These are phyloP conservation scores for Macaca fascicularis DNA, from an alignment of 2,113 vertebrate species.

Conservation along the genomic window DNA sequence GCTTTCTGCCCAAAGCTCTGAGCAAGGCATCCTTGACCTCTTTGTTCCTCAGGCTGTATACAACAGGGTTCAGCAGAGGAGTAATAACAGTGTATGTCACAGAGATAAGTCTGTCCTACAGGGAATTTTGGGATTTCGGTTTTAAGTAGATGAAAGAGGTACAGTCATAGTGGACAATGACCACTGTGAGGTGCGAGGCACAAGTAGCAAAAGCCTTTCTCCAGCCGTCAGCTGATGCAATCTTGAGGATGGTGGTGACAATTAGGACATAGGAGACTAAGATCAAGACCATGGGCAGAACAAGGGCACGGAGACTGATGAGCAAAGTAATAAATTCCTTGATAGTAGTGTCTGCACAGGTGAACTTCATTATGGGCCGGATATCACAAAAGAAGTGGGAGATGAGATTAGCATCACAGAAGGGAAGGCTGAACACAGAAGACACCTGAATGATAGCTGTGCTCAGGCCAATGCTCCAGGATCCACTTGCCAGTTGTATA, in stretches of 20 bases:
- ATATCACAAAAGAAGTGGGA: constrained; percentile 66
- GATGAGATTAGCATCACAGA: constrained; percentile 27
- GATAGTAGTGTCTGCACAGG: constrained; percentile 14
- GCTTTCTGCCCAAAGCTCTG: constrained; percentile 22
- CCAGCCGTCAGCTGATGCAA: constrained; percentile 23
- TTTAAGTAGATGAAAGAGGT: constrained; percentile 62
- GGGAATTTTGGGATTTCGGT: constrained; percentile 42
- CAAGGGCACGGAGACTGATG: constrained; percentile 44
- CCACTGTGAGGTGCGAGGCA: constrained; percentile 51
- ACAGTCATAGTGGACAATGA: constrained; percentile 51
- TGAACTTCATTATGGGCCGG: constrained; percentile 28
- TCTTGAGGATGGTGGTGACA: constrained; percentile 53
- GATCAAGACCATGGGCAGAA: constrained; percentile 53
- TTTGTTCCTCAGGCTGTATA: constrained; percentile 57
- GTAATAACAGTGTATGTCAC: constrained; percentile 55
- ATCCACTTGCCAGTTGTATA: not conserved
- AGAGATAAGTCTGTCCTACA: constrained; percentile 51
- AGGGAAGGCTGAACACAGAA: constrained; percentile 51
- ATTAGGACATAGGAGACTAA: constrained; percentile 56
- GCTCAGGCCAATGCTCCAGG: not conserved
- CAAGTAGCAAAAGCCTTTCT: constrained; percentile 58
- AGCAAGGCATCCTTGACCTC: constrained; percentile 52
- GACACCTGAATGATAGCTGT: constrained; percentile 36
- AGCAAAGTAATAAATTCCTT: constrained; percentile 44
- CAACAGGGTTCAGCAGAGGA: constrained; percentile 8